phyloP scores from a whole-genome alignment of 2,113 vertebrate genomes.

The Dascyllus trimaculatus region DNA sequence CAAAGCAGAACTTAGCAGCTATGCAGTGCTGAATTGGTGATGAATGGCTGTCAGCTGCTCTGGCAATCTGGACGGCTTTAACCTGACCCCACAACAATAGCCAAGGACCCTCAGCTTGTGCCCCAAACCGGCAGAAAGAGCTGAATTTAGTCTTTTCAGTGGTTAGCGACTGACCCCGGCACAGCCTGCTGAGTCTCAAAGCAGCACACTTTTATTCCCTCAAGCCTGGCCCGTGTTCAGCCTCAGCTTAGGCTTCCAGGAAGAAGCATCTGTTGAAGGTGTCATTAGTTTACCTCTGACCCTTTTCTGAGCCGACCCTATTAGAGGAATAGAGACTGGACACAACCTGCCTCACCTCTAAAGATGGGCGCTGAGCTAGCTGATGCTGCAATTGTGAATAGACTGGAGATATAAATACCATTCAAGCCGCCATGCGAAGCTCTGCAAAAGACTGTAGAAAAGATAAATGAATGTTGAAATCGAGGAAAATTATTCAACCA shows the following conservation, averaged over 20 bases:
- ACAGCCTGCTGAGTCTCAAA: slow-evolving; percentile 78
- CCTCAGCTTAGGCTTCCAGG: slow-evolving; percentile 73
- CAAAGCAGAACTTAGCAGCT: slow-evolving; percentile 57
- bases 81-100: slow-evolving; percentile 84
- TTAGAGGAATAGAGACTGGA: slow-evolving; percentile 78
- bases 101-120: slow-evolving; percentile 75
- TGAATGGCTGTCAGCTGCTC: slow-evolving; percentile 83
- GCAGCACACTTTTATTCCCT: slow-evolving; percentile 84
- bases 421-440: slow-evolving; percentile 46
- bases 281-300: slow-evolving; percentile 82
- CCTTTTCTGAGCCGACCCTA: slow-evolving; percentile 76
- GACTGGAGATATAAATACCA: slow-evolving; percentile 60
- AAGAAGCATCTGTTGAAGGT: slow-evolving; percentile 82
- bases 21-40: slow-evolving; percentile 67
- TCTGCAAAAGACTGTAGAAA: slow-evolving; percentile 51
- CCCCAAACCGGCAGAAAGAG: slow-evolving; percentile 79
- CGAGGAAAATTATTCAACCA: slow-evolving; percentile 77
- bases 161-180: slow-evolving; percentile 78
- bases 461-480: slow-evolving; percentile 74
- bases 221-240: slow-evolving; percentile 70
- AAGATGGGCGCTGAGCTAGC: slow-evolving; percentile 61
- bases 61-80: slow-evolving; percentile 80
- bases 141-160: slow-evolving; percentile 84
- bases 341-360: slow-evolving; percentile 74
- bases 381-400: slow-evolving; percentile 58